Evolutionary conservation across 2,797 vertebrate genomes (phyloP).

Genomic region (Pristis pectinata): DNA sequence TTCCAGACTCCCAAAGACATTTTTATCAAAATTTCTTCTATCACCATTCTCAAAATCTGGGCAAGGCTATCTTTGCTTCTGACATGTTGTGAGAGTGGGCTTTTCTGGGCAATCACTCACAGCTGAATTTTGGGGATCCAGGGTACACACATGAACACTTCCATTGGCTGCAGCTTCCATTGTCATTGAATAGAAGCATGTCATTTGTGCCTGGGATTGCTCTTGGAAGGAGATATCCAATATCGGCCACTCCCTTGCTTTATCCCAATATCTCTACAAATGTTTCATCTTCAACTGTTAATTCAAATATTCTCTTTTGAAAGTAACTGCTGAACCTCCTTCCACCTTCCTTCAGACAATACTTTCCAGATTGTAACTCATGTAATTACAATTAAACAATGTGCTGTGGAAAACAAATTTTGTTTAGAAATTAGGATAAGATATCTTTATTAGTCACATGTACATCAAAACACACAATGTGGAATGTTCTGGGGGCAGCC

Average conservation of each 20-base stretch:
- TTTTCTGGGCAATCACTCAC: background rate
- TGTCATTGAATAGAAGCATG: background rate
- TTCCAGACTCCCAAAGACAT: background rate
- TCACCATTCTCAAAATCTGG: background rate
- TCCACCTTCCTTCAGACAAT: background rate
- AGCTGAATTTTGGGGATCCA: background rate
- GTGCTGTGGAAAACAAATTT: too few species aligned
- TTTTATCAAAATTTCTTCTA: background rate
- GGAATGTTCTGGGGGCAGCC: too few species aligned
- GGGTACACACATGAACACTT: background rate
- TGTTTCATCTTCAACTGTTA: background rate
- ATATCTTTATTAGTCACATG: too few species aligned
- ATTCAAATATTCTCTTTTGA: background rate
- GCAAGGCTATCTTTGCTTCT: too few species aligned
- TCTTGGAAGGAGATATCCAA: background rate
- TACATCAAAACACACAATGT: too few species aligned
- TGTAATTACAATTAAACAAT: background rate
- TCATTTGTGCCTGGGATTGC: background rate
- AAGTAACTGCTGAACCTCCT: background rate
- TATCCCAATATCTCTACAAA: background rate
- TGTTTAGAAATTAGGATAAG: too few species aligned
- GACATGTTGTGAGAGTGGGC: background rate
- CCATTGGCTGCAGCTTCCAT: background rate
- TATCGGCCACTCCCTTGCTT: background rate
- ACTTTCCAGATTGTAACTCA: background rate